Evolutionary conservation across 2,113 vertebrate species (phyloP).

Genomic region (Stigmatopora nigra): DNA sequence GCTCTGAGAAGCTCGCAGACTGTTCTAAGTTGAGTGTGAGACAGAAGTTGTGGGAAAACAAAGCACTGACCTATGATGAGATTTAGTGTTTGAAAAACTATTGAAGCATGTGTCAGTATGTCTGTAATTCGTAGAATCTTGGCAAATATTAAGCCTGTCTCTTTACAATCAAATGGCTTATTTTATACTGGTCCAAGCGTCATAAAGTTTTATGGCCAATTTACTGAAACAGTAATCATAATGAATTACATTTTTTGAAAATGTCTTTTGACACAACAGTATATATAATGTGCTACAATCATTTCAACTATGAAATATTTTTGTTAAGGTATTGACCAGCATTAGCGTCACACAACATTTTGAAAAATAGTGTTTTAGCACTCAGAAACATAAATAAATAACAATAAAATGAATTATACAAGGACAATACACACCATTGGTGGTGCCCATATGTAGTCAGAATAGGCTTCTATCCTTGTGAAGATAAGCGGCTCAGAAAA

Average conservation of each 20-base stretch:
- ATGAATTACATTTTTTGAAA: constrained; percentile 35
- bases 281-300: too few relatives aligned
- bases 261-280: constrained; percentile 14
- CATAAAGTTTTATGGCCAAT: background rate
- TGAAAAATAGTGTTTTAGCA: too few relatives aligned
- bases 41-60: constrained; percentile 39
- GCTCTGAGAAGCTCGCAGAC: constrained; percentile 40
- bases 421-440: too few relatives aligned
- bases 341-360: too few relatives aligned
- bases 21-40: constrained; percentile 49
- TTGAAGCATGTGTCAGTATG: background rate
- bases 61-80: constrained; percentile 28
- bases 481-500: too few relatives aligned
- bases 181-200: background rate
- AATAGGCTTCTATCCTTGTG: too few relatives aligned
- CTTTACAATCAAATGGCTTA: background rate
- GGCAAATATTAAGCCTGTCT: constrained; percentile 5
- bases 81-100: constrained; percentile 28
- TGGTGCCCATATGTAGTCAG: too few relatives aligned
- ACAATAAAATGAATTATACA: too few relatives aligned
- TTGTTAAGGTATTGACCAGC: constrained; percentile 41
- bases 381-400: too few relatives aligned
- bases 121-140: constrained; percentile 14
- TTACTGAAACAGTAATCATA: background rate
- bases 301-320: constrained; percentile 9